Conservation (phyloP, 2,888 invertebrate genomes). For the Idaea dimidiata region DNA sequence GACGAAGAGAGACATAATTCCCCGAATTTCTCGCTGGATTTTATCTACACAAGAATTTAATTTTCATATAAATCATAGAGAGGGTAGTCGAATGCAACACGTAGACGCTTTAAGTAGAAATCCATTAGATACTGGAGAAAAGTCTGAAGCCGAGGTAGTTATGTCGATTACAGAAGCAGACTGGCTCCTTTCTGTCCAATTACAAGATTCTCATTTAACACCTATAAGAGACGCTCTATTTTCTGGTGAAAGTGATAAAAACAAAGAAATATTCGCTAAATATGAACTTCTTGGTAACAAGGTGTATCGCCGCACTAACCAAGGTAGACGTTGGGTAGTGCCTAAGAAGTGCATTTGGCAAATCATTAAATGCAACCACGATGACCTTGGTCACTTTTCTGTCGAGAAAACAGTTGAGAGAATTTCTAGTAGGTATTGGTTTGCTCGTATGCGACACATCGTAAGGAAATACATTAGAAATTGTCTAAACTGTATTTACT, state of each 20-base stretch:
- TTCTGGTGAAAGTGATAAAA: conserved; percentile 27
- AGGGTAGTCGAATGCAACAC: conserved; percentile 26
- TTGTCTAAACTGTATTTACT: conserved; percentile 40
- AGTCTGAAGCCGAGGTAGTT: too few relatives aligned
- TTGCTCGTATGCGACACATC: conserved; percentile 19
- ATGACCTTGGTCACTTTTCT: conserved; percentile 39
- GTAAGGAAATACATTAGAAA: conserved; percentile 36
- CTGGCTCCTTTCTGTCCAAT: conserved; percentile 5
- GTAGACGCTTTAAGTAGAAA: conserved; percentile 28
- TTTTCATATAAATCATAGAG: conserved; percentile 24
- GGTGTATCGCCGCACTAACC: conserved; percentile 30
- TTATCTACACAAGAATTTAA: conserved; percentile 28
- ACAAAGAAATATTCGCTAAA: conserved; percentile 27
- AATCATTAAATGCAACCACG: conserved; percentile 33
- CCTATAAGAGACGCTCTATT: conserved; percentile 10
- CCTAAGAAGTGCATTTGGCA: conserved; percentile 35
- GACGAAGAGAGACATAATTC: conserved; percentile 32
- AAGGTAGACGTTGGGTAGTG: conserved; percentile 35
- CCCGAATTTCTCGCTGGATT: conserved; percentile 33
- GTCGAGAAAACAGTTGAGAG: conserved; percentile 34
- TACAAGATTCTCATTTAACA: neutral
- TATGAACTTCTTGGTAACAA: conserved; percentile 33
- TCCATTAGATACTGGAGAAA: neutral
- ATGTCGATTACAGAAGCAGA: neutral
- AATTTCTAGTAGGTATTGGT: conserved; percentile 26